phyloP scores from a whole-genome alignment of 2,113 vertebrate species.

The Promerops cafer region DNA sequence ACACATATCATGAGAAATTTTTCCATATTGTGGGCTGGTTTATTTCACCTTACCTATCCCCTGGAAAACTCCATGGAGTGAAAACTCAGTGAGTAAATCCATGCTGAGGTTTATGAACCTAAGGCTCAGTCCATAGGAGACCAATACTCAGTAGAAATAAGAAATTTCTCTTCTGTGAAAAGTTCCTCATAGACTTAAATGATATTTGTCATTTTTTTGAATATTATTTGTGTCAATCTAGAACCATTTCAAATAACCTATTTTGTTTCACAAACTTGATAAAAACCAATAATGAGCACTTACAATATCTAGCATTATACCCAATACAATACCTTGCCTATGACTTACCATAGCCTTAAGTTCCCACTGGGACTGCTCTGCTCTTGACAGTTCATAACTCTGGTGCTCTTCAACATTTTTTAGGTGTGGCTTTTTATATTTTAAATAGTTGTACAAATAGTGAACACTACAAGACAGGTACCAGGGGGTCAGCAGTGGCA shows the following conservation, averaged over 20 bases:
- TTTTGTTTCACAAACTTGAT: not conserved
- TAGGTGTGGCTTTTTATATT: not conserved
- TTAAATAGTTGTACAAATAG: not conserved
- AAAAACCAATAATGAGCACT: not conserved
- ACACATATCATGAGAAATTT: not conserved
- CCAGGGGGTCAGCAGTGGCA: not conserved
- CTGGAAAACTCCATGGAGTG: not conserved
- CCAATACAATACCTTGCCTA: not conserved
- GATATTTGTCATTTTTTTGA: rapidly evolving
- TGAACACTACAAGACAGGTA: not conserved
- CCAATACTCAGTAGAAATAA: not conserved
- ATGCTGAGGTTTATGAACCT: not conserved
- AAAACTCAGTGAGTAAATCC: not conserved
- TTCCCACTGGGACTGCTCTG: not conserved
- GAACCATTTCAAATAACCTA: not conserved
- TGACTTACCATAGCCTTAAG: not conserved
- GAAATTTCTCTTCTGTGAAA: not conserved
- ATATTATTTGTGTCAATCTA: not conserved
- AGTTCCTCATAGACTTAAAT: not conserved
- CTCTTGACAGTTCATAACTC: not conserved
- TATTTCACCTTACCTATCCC: not conserved
- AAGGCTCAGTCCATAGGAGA: not conserved
- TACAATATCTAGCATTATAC: not conserved
- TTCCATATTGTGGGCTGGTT: not conserved
- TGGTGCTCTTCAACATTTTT: not conserved